A percentile compares a stretch with the other conserved stretches of the same genome.
phyloP scores from a whole-genome alignment of 2,888 invertebrate genomes.

The Amphipoea lucens region DNA sequence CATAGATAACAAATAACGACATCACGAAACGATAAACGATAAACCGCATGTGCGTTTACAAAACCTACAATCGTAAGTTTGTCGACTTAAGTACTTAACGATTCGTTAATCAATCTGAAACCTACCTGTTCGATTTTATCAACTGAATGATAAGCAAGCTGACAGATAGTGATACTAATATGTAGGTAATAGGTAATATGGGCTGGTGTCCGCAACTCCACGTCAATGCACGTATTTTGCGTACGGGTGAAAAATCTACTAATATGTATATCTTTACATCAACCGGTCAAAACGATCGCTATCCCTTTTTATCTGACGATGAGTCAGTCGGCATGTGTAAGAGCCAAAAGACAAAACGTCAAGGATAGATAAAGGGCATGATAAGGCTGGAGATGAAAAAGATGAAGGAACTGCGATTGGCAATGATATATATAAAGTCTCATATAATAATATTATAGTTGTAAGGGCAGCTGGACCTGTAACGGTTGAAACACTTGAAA shows the following conservation, averaged over 20 bases:
- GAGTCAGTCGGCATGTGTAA: slow-evolving; percentile 3
- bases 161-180: slow-evolving; percentile 12
- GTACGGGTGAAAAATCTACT: not conserved
- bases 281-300: slow-evolving; percentile 7
- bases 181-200: no score
- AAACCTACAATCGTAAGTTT: slow-evolving; percentile 11
- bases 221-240: no score
- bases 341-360: not conserved
- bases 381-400: not conserved
- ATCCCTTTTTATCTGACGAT: slow-evolving; percentile 7
- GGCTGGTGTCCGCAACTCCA: no score
- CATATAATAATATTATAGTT: not conserved
- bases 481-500: not conserved
- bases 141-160: slow-evolving; percentile 13
- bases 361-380: not conserved
- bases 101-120: slow-evolving; percentile 40
- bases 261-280: not conserved
- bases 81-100: slow-evolving; percentile 18
- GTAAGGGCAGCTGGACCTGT: not conserved
- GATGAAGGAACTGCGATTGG: not conserved
- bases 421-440: not conserved
- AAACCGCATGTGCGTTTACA: slow-evolving; percentile 35
- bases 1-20: slow-evolving; percentile 25
- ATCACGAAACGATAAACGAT: slow-evolving; percentile 30
- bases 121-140: slow-evolving; percentile 11